Conservation (phyloP, 92 coral and sea anemone species). For the Phenganax marumi region DNA sequence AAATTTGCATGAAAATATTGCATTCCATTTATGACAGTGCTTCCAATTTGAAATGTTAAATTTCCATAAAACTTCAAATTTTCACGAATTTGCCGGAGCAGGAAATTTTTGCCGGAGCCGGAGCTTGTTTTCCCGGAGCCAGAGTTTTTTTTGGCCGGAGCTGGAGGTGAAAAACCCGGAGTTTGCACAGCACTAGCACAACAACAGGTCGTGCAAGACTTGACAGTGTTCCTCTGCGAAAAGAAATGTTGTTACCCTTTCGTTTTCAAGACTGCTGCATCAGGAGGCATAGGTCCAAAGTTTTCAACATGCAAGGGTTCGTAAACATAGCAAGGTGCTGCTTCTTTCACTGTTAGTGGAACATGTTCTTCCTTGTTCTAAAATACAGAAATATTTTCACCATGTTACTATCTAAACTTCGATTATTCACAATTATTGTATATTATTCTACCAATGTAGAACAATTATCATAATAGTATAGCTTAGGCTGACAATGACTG, state of each 20-base stretch:
- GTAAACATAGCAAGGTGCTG: constrained; percentile 35
- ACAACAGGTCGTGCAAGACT: not conserved
- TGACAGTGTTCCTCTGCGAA: not conserved
- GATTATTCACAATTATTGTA: too few relatives aligned
- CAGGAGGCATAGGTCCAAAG: constrained; percentile 40
- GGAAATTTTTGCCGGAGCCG: too few relatives aligned
- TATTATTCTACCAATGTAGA: too few relatives aligned
- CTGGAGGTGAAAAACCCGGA: too few relatives aligned
- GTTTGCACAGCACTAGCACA: not conserved
- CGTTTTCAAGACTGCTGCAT: constrained; percentile 19
- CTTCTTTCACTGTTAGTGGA: constrained; percentile 22
- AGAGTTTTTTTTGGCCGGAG: too few relatives aligned
- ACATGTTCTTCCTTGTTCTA: constrained; percentile 45
- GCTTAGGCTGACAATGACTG: not conserved
- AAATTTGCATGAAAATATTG: too few relatives aligned
- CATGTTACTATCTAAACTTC: not conserved
- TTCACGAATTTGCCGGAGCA: too few relatives aligned
- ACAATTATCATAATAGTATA: not conserved
- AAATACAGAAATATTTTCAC: not conserved
- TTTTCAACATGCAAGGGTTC: constrained; percentile 24
- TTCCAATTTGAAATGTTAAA: too few relatives aligned
- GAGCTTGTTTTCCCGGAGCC: too few relatives aligned
- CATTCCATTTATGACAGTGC: too few relatives aligned
- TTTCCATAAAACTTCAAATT: too few relatives aligned
- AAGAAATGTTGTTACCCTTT: constrained; percentile 24